Evolutionary conservation across 2,113 vertebrate species (phyloP).

Genomic region (Catharus bicknelli): DNA sequence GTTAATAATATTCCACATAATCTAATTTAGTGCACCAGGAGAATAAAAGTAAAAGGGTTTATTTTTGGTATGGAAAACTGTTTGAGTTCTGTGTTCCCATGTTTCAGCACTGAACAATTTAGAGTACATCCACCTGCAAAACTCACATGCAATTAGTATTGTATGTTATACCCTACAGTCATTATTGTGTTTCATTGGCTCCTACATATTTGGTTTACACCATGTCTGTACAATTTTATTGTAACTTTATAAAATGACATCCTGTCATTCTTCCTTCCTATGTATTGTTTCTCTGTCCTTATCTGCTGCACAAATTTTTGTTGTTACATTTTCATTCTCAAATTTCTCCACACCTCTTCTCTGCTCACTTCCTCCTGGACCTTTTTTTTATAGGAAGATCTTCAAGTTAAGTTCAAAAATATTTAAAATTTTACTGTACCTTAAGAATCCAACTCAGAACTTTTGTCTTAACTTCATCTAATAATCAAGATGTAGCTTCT

Average conservation of each 20-base stretch:
- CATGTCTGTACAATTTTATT: background rate
- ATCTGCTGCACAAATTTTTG: background rate
- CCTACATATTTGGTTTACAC: background rate
- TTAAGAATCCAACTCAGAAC: background rate
- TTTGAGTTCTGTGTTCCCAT: background rate
- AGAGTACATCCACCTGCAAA: background rate
- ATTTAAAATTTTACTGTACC: background rate
- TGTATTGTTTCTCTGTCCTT: background rate
- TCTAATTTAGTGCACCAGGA: background rate
- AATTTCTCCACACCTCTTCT: background rate
- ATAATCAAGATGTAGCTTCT: background rate
- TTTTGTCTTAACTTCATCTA: background rate
- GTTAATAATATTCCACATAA: background rate
- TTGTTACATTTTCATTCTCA: background rate
- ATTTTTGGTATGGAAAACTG: background rate
- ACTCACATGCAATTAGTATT: background rate
- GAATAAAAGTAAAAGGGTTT: background rate
- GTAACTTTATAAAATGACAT: background rate
- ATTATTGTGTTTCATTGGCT: background rate
- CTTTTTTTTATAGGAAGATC: background rate
- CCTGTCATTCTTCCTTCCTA: background rate
- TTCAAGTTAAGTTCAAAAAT: background rate
- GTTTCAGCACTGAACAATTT: background rate
- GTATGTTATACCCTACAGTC: background rate
- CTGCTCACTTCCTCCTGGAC: background rate